Evolutionary conservation across 2,797 vertebrate genomes (phyloP).

Genomic region (Sebastes oblongus): DNA sequence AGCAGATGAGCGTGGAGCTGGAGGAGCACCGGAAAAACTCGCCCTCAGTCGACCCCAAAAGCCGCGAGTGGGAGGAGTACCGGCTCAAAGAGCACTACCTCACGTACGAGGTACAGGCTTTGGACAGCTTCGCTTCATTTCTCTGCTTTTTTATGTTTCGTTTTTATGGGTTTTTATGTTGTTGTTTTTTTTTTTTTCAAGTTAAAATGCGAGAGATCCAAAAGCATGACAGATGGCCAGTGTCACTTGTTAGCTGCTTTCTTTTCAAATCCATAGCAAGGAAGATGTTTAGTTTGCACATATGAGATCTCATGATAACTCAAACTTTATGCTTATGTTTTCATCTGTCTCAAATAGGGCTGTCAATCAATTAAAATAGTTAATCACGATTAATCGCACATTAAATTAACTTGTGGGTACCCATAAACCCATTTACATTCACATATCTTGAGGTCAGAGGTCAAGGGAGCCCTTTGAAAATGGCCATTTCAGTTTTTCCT

Average conservation of each 20-base stretch:
- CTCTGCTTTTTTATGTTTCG: neutral
- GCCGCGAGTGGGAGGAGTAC: slow-evolving; percentile 93
- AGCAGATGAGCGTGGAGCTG: slow-evolving; percentile 93
- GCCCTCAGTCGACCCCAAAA: slow-evolving; percentile 87
- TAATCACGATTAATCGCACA: no score
- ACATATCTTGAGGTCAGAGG: no score
- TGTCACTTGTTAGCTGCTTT: neutral
- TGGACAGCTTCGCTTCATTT: neutral
- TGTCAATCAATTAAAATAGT: no score
- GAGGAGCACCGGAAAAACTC: slow-evolving; percentile 91
- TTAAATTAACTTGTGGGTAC: no score
- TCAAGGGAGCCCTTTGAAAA: no score
- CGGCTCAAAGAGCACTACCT: slow-evolving; percentile 98
- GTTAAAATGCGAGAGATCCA: neutral
- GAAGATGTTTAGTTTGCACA: no score
- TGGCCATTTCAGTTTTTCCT: no score
- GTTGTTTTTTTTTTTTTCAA: neutral
- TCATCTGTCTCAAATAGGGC: no score
- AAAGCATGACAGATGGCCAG: neutral
- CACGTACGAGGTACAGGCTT: slow-evolving; percentile 88
- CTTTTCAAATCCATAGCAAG: neutral
- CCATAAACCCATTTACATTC: no score
- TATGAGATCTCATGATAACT: no score
- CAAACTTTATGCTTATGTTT: no score
- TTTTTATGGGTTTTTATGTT: neutral